Evolutionary conservation across 2,888 invertebrate species (phyloP).

Genomic region (Zonitis immaculata): DNA sequence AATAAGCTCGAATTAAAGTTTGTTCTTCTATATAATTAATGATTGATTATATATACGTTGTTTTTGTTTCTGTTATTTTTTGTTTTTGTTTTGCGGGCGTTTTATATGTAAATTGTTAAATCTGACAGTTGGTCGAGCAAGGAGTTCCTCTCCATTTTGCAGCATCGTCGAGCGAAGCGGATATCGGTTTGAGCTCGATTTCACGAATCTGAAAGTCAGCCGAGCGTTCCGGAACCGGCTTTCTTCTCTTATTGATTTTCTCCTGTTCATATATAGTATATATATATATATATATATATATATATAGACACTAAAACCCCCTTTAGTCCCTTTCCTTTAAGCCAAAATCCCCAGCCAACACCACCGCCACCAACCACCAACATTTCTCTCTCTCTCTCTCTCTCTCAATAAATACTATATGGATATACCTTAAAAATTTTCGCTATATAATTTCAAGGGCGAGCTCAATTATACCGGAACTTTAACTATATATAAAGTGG

Average conservation of each 20-base stretch:
- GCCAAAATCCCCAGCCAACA: slow-evolving; percentile 33
- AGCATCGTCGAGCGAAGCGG: slow-evolving; percentile 47
- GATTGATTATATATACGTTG: too few species aligned
- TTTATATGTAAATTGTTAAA: slow-evolving; percentile 46
- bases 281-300: too few species aligned
- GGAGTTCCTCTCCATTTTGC: slow-evolving; percentile 47
- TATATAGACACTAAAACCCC: too few species aligned
- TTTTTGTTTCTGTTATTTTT: slow-evolving; percentile 4
- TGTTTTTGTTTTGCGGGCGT: slow-evolving; percentile 13
- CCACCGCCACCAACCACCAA: slow-evolving; percentile 21
- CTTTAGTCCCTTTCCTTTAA: slow-evolving; percentile 31
- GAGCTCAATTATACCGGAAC: too few species aligned
- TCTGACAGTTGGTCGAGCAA: slow-evolving; percentile 44
- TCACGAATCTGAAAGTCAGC: slow-evolving; percentile 51
- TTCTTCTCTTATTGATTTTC: slow-evolving; percentile 52
- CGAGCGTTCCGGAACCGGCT: slow-evolving; percentile 52
- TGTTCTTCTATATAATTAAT: too few species aligned
- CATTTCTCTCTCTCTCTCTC: slow-evolving; percentile 30
- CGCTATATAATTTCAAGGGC: not conserved
- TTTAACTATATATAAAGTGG: too few species aligned
- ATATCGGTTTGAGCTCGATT: slow-evolving; percentile 49
- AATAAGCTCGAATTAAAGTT: too few species aligned
- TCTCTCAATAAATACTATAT: too few species aligned
- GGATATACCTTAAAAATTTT: too few species aligned
- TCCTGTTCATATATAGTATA: slow-evolving; percentile 40